Base-by-base conservation (phyloP, 2,113 vertebrate species). In the Catharus minimus region DNA sequence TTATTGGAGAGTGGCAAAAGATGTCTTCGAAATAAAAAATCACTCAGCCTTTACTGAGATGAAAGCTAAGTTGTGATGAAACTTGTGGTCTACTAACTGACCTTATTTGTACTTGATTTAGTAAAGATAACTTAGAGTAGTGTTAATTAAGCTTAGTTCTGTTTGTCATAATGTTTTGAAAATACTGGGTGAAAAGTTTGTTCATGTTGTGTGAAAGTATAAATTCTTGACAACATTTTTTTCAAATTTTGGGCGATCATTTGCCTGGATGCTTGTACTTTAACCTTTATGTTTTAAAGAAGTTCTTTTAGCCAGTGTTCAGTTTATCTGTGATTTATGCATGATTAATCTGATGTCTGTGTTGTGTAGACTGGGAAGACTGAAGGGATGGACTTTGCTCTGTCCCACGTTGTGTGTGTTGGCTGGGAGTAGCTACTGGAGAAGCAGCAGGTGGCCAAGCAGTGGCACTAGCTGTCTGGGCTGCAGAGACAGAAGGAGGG, bases 391-490 rank as follows among this genome's bases (percentile, higher is more conserved):
- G 9, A 3, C 60, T 60, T 72, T 82, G 3, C 24, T 68, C 19
- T 50, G n/a, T 7, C 15, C 1, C 1, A 0, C 16, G 5, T 15
- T 44, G 10, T 32, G 28, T 7, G 3, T 49, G 8, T 16, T 80
- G 47, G 19, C 17, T 1, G 3, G 30, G 32, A 47, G 28, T 4
- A 69, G 60, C 47, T 39, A 1, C 47, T 41, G 33, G 39, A 38
- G 56, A 57, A 20, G 20, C 23, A 12, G 28, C 32, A 18, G 26
- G 9, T 23, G 53, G 32, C 36, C 39, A 18, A 80, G n/a, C 19
- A 44, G 16, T 0, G 5, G 19, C 24, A 33, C 4, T 13, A 41
- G 32, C 50, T 39, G 20, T 2, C 13, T 36, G 28, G 13, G 15
- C 5, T 16, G 13, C 2, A 1, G 2, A 57, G 21, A 41, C 30